Base-by-base conservation (phyloP, 2,888 invertebrate genomes). In the Andrena bucephala region DNA sequence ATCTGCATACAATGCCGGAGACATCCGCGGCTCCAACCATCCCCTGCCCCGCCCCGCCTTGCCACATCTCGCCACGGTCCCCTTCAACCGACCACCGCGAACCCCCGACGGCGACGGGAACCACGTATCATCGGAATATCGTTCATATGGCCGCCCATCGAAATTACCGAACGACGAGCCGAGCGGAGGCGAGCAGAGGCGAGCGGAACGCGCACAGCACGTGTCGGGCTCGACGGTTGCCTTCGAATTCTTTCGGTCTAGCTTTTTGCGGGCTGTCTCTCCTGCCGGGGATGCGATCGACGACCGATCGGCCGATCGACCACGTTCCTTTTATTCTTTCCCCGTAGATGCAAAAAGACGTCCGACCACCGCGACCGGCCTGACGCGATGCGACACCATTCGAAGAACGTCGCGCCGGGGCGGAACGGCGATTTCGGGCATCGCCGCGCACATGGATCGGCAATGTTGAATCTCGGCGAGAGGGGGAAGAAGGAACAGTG, bases 1-100 rank as follows among this genome's bases (percentile, higher is more conserved):
- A 94, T 94, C 93, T 93, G 91, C 94, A 94, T 94, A 94, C 94
- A 94, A 94, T 93, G 90, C 92, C 76, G 85, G 90, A 92, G 91
- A 92, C 91, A 93, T 89, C 90, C 89, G 89, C 89, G 90, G 89
- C 87, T 81, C 83, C 72, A 59, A 70, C 85, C 73, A 63, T 31
- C 65, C 48, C 60, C 24, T 70, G 48, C 10, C n/a, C 27, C 52
- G 13, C 42, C 67, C 27, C 54, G 8, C 48, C 20, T 16, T 8
- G 52, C 52, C n/a, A 8, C 62, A 52, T 31, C 31, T 20, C 72
- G 59, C 76, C 69, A 74, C 72, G 69, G 76, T 72, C 42, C 42
- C 42, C 42, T 16, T 16, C 42, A 1, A 42, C 54, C 24, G 5
- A 20, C 73, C 52, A 31, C 36, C 57, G 54, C 8, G 4, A 42